Evolutionary conservation across 2,113 vertebrate species (phyloP).

Genomic region (Willisornis vidua): DNA sequence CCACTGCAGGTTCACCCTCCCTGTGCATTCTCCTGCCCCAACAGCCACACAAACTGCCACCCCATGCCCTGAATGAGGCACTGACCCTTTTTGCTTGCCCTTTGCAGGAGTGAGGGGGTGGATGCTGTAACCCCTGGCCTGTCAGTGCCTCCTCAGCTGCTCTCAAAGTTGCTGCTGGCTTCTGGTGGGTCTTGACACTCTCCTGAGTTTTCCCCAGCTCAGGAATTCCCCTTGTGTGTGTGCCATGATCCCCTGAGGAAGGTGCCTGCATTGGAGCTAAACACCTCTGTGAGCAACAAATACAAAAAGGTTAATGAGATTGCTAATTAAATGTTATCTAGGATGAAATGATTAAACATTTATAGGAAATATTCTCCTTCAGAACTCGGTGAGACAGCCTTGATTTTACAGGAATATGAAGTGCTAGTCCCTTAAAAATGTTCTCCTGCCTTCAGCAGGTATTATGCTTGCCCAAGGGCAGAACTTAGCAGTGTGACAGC

Average conservation of each 20-base stretch:
- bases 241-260: accelerated
- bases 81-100: background rate
- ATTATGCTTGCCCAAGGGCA: background rate
- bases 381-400: background rate
- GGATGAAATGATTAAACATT: slow-evolving; percentile 11
- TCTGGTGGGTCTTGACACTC: background rate
- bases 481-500: background rate
- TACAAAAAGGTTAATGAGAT: background rate
- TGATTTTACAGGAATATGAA: background rate
- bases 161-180: background rate
- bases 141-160: background rate
- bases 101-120: background rate
- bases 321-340: slow-evolving; percentile 14
- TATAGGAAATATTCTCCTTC: background rate
- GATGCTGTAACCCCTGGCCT: too few relatives aligned
- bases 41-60: background rate
- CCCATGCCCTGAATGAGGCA: background rate
- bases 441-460: background rate
- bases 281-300: background rate
- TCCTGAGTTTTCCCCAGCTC: background rate
- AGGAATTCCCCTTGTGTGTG: background rate
- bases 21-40: background rate
- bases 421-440: background rate
- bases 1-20: background rate
- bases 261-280: background rate